A percentile compares a stretch with the other conserved stretches of the same genome.
Evolutionary conservation across 2,888 invertebrate species (phyloP).

Genomic region (Gari tellinella): DNA sequence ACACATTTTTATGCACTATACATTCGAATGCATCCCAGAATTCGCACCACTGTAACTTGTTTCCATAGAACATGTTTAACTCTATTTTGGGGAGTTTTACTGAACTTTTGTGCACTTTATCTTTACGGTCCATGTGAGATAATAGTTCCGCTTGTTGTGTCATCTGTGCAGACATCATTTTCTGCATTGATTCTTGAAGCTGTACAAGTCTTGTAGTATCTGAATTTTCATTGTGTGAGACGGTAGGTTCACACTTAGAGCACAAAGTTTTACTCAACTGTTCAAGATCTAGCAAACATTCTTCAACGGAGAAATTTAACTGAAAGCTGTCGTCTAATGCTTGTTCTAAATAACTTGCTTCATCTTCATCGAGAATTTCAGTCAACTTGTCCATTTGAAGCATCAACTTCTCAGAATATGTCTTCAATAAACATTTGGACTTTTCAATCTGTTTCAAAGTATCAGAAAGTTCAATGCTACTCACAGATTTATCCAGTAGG

Average conservation of each 20-base stretch:
- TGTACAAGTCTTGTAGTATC: neutral
- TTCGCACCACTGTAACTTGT: conserved; percentile 2
- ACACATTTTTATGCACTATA: conserved; percentile 7
- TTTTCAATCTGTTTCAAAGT: conserved; percentile 2
- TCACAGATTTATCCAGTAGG: neutral
- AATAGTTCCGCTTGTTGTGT: neutral
- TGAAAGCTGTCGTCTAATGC: conserved; percentile 2
- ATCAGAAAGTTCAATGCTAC: neutral
- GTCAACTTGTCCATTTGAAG: conserved; percentile 1
- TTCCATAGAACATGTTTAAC: conserved; percentile 4
- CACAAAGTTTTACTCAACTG: neutral
- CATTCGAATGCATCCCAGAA: conserved; percentile 18
- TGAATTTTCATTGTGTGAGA: neutral
- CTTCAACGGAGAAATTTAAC: neutral
- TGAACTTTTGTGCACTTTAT: neutral
- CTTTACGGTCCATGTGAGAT: neutral
- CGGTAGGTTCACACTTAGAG: too few relatives aligned
- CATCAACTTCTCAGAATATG: conserved; percentile 5
- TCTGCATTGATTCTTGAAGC: neutral
- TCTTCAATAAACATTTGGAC: neutral
- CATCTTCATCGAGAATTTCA: neutral
- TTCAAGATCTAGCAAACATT: conserved; percentile 1
- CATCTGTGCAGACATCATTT: neutral
- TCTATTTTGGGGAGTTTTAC: conserved; percentile 15
- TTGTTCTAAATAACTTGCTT: neutral